Conservation (phyloP, 2,888 invertebrate species). For the Erebia epiphron region DNA sequence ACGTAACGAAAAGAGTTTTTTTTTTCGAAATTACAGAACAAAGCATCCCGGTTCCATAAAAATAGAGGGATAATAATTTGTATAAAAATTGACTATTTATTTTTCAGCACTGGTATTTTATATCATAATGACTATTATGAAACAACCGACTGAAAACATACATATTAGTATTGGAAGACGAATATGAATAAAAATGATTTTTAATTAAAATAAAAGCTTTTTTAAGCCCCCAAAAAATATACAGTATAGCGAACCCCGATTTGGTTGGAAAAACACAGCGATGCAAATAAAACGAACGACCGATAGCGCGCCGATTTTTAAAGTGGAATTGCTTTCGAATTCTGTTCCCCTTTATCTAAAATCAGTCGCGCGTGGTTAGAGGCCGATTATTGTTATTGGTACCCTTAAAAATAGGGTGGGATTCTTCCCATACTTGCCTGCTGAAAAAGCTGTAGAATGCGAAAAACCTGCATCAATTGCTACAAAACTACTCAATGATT, state of each 20-base stretch:
- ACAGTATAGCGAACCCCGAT: slow-evolving; percentile 14
- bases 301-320: slow-evolving; percentile 24
- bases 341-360: slow-evolving; percentile 26
- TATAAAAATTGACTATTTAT: too few relatives aligned
- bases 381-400: slow-evolving; percentile 27
- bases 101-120: too few relatives aligned
- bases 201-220: slow-evolving; percentile 5
- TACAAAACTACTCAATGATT: too few relatives aligned
- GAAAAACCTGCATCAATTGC: background rate
- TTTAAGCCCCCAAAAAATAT: slow-evolving; percentile 1
- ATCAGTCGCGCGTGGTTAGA: slow-evolving; percentile 20
- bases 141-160: background rate
- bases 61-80: too few relatives aligned
- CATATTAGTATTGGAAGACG: background rate
- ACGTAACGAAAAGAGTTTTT: too few relatives aligned
- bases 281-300: slow-evolving; percentile 25
- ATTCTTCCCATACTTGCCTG: background rate
- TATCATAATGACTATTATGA: background rate
- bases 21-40: too few relatives aligned
- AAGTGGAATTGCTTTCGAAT: slow-evolving; percentile 27
- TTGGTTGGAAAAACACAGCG: slow-evolving; percentile 32
- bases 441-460: background rate
- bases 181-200: background rate
- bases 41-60: too few relatives aligned
- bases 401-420: background rate